A percentile compares a stretch with the other conserved stretches of the same genome.
Evolutionary conservation across 2,888 invertebrate species (phyloP).

Genomic region (Lasioglossum lativentre): DNA sequence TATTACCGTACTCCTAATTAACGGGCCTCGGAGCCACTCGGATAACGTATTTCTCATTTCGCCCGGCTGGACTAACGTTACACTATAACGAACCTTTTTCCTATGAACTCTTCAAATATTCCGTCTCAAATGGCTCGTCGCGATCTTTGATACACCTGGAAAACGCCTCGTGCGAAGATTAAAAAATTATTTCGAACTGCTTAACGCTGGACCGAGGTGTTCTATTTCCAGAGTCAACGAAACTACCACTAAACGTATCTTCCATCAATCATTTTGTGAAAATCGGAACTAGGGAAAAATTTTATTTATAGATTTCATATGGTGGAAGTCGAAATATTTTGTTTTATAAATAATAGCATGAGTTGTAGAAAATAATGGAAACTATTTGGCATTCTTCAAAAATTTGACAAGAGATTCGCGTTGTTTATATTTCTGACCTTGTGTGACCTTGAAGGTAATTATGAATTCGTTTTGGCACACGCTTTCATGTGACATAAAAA

Average conservation of each 20-base stretch:
- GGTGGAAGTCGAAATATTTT: too few species aligned
- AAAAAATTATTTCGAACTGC: not conserved
- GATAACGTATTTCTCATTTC: conserved; percentile 72
- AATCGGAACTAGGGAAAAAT: not conserved
- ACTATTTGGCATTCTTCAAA: too few species aligned
- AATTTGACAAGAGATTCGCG: too few species aligned
- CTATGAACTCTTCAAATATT: conserved; percentile 51
- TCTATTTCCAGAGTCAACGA: not conserved
- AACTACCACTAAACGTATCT: not conserved
- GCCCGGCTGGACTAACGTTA: conserved; percentile 55
- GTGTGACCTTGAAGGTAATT: too few species aligned
- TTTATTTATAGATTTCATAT: not conserved
- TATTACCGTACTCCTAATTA: conserved; percentile 72
- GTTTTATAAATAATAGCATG: too few species aligned
- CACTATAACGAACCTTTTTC: conserved; percentile 61
- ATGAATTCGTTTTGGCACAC: too few species aligned
- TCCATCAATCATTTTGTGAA: not conserved
- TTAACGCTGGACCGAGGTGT: not conserved
- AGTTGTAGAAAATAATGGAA: too few species aligned
- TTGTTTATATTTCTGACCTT: too few species aligned
- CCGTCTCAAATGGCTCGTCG: conserved; percentile 15
- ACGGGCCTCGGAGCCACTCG: conserved; percentile 64
- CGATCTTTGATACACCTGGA: not conserved
- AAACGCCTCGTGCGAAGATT: not conserved
- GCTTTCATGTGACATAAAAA: too few species aligned